Percentiles rank a stretch among this genome's conserved stretches.
Conservation (phyloP, 2,888 invertebrate genomes). For the Dryobotodes eremita region DNA sequence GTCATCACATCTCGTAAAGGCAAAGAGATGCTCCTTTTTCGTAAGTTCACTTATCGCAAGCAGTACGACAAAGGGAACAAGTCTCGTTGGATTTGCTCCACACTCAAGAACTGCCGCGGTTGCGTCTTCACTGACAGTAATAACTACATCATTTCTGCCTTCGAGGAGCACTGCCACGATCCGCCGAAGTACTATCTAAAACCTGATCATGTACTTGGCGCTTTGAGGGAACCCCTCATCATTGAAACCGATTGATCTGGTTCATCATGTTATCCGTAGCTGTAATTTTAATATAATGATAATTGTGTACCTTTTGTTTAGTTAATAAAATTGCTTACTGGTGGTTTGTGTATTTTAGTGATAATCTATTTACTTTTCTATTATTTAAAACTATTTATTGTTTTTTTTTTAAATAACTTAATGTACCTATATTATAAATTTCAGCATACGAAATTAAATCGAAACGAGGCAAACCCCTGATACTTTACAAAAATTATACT, state of each 20-base stretch:
- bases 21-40: slow-evolving; percentile 84
- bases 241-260: slow-evolving; percentile 71
- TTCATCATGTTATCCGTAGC: background rate
- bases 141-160: slow-evolving; percentile 79
- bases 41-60: slow-evolving; percentile 84
- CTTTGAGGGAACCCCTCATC: slow-evolving; percentile 79
- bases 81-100: slow-evolving; percentile 86
- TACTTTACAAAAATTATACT: slow-evolving; percentile 79
- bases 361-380: slow-evolving; percentile 1
- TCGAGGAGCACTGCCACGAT: slow-evolving; percentile 81
- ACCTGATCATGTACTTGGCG: slow-evolving; percentile 80
- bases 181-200: slow-evolving; percentile 87
- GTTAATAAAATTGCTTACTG: slow-evolving; percentile 27
- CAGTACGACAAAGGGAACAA: slow-evolving; percentile 78
- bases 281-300: slow-evolving; percentile 16
- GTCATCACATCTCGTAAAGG: slow-evolving; percentile 87
- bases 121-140: slow-evolving; percentile 81
- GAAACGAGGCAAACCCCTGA: slow-evolving; percentile 77
- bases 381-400: background rate
- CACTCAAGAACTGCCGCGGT: slow-evolving; percentile 83
- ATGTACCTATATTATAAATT: slow-evolving; percentile 48
- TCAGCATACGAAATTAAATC: slow-evolving; percentile 74
- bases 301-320: slow-evolving; percentile 17
- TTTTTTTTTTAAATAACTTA: background rate
- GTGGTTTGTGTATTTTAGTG: slow-evolving; percentile 19